Evolutionary conservation across 1,140 invertebrate species (phyloP), one percentile per base, ranked within the genome.

Genomic region (Anagrus nilaparvatae): DNA sequence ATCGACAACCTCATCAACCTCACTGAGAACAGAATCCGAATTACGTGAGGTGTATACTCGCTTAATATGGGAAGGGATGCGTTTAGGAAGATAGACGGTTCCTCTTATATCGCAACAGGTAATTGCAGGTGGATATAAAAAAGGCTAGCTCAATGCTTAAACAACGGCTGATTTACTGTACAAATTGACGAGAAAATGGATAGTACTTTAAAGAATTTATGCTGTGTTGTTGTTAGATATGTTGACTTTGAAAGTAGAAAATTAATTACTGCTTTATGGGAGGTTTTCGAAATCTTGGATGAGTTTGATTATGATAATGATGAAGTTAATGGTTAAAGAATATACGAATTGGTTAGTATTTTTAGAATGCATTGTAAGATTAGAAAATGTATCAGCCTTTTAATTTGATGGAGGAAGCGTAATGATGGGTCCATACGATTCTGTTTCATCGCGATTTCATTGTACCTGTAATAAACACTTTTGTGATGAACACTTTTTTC

Each of bases 351-450:
- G 14, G 9, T 34, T n/a, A 34, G 7, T 8, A 18, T 34, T 34
- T 34, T 7, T 19, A 5, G 14, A 7, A 18, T 4, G 19, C 17
- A 34, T 18, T 34, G 16, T 34, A 18, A 4, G 58, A 14, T 24
- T 50, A 17, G 30, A 51, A 31, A 63, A 65, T 49, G 44, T 60
- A 9, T 52, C 61, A 35, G 58, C 58, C n/a, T 63, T 61, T 46
- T 58, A 30, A 16, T 53, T 55, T 3, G 60, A 64, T 52, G 56
- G 59, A 2, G 51, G 50, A 27, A 63, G 53, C 42, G 49, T 44
- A n/a, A 64, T 60, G 61, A 56, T 64, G 50, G 62, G 59, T 5
- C 25, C 28, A 13, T 27, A 51, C 28, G 60, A 63, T 46, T 63
- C 59, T 16, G 53, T 63, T 6, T 42, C 51, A 20, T 38, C 23